Conservation (phyloP, 2,113 vertebrate genomes). For the Marmota flaviventris region DNA sequence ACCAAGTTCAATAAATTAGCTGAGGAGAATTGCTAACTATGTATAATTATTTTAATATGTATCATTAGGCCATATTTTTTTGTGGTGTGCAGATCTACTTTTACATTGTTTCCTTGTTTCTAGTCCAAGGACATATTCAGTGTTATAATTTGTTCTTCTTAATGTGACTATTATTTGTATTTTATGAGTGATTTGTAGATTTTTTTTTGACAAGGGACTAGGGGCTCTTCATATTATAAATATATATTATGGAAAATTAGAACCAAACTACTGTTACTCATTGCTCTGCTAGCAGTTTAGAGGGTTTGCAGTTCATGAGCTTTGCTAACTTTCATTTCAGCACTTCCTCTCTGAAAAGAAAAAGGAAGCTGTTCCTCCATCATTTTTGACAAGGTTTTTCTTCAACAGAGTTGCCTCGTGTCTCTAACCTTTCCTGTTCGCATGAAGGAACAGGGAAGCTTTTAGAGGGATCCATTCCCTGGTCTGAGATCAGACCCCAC, state of each 20-base stretch:
- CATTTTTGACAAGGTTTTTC: neutral
- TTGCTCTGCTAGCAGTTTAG: constrained; percentile 2
- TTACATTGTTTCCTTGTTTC: constrained; percentile 70
- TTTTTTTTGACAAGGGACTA: constrained; percentile 65
- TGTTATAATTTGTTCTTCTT: constrained; percentile 64
- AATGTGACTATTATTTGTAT: constrained; percentile 69
- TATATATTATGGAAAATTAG: constrained; percentile 65
- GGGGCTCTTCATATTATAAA: constrained; percentile 59
- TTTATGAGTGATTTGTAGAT: constrained; percentile 62
- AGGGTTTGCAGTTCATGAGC: constrained; percentile 26
- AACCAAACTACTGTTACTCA: constrained; percentile 24
- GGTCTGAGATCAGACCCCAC: neutral
- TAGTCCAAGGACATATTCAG: constrained; percentile 59
- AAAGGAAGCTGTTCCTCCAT: neutral
- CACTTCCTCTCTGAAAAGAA: neutral
- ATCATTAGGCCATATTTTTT: constrained; percentile 69
- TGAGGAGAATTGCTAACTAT: constrained; percentile 64
- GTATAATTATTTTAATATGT: constrained; percentile 75
- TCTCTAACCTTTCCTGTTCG: neutral
- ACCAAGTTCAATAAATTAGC: constrained; percentile 70
- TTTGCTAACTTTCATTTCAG: constrained; percentile 50
- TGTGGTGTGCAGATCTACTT: neutral
- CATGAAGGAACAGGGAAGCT: neutral
- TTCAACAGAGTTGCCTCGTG: neutral
- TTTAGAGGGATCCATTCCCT: neutral